Conservation (phyloP, 2,888 invertebrate species). For the Caprella mutica region DNA sequence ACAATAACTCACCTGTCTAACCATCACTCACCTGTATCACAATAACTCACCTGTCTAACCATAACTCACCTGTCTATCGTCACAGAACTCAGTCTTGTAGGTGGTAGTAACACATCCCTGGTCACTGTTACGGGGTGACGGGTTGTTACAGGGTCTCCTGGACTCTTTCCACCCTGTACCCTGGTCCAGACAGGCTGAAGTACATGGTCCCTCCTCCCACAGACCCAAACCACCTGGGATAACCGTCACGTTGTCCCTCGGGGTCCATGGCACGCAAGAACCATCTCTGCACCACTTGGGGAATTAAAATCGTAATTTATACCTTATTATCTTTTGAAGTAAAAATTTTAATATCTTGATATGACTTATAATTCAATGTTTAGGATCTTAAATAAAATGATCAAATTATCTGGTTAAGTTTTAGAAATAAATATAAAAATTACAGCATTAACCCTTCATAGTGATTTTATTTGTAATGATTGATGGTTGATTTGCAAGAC, state of each 20-base stretch:
- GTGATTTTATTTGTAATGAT: too few relatives aligned
- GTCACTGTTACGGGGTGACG: constrained; percentile 9
- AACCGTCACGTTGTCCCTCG: constrained; percentile 5
- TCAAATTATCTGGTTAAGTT: too few relatives aligned
- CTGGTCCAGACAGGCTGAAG: constrained; percentile 10
- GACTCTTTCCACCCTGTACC: constrained; percentile 11
- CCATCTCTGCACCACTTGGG: constrained; percentile 22
- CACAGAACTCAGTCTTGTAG: constrained; percentile 3
- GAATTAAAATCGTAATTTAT: background rate
- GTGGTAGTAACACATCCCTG: background rate
- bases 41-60: too few relatives aligned
- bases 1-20: too few relatives aligned
- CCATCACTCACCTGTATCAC: too few relatives aligned
- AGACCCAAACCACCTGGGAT: constrained; percentile 19
- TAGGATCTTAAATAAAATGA: too few relatives aligned
- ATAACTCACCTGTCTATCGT: background rate
- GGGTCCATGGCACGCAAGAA: constrained; percentile 18
- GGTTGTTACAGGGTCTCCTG: constrained; percentile 3
- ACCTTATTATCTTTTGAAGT: background rate
- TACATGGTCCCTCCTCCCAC: constrained; percentile 15
- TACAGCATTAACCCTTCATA: too few relatives aligned
- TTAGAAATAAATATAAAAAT: too few relatives aligned
- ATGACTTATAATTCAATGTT: too few relatives aligned
- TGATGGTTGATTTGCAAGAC: too few relatives aligned
- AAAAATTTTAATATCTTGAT: background rate